Evolutionary conservation across 1,140 invertebrate species (phyloP), one percentile per base, ranked within the genome.

Genomic region (Drosophila sucinea): DNA sequence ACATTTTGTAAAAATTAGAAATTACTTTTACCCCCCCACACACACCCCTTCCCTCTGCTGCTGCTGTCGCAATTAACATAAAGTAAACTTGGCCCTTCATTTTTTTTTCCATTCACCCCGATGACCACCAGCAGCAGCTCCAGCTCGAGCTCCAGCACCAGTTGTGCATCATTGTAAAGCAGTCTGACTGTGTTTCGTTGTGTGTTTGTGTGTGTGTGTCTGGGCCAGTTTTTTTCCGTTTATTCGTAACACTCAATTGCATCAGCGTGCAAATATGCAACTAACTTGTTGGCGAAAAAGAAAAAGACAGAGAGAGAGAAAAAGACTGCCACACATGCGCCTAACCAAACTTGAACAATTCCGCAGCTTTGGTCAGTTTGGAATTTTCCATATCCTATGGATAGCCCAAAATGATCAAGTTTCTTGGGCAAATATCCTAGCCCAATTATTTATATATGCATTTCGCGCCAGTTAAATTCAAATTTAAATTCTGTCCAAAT

Each of bases 261-360:
- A 86, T 86, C 83, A 86, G 68, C 76, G 65, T 60, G 72, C 73
- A 82, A 70, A 81, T 72, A 81, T 82, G 60, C 69, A 72, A 62
- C 61, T 51, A 51, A 51, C 44, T 51, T 27, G 44, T 51, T 51
- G 44, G 44, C 17, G 7, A 47, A 61, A 67, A 60, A 27, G 33
- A 56, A 38, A 30, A 44, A 11, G 32, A 54, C n/a, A 55, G 29
- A 0, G 25, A 23, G 17, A 60, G 74, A 33, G 44, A 56, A 65
- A 64, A 67, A 54, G 11, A 27, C 38, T 62, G 70, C 71, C 67
- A 77, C 75, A 77, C 75, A 74, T 77, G 75, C 71, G 75, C 75
- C 66, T 47, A 69, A 30, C 32, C 32, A 66, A 64, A 41, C 35
- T 67, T 70, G 57, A 80, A 73, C 66, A 65, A 76, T 85, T 54